Conservation (phyloP, 2,888 invertebrate genomes). For the Clusia tigrina region DNA sequence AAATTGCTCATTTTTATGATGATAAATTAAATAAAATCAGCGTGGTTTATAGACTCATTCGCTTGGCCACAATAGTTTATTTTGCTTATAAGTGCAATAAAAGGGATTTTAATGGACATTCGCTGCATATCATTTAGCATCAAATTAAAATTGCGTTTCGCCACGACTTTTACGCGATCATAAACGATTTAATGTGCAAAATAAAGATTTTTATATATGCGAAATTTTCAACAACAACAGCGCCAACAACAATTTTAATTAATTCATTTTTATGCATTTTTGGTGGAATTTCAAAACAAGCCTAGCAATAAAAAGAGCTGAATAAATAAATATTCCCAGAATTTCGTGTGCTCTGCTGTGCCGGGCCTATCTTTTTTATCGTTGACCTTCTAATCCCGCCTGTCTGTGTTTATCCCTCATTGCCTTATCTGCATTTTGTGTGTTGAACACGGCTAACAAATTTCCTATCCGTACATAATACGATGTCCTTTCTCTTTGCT, state of each 20-base stretch:
- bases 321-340: background rate
- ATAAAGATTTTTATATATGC: too few relatives aligned
- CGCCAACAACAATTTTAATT: background rate
- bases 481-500: too few relatives aligned
- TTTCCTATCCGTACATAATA: too few relatives aligned
- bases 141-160: slow-evolving; percentile 41
- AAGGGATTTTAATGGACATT: slow-evolving; percentile 5
- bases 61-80: background rate
- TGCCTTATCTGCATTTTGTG: too few relatives aligned
- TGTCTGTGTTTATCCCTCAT: too few relatives aligned
- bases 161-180: slow-evolving; percentile 38
- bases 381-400: too few relatives aligned
- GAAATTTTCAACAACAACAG: background rate
- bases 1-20: background rate
- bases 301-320: background rate
- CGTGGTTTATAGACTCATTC: background rate
- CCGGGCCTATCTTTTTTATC: too few relatives aligned
- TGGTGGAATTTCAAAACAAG: background rate
- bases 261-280: background rate
- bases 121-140: slow-evolving; percentile 35
- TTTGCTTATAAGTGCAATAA: background rate
- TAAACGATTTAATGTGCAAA: slow-evolving; percentile 34
- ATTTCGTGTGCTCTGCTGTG: too few relatives aligned
- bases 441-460: too few relatives aligned
- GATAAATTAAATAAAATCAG: background rate